phyloP scores from a whole-genome alignment of 2,797 vertebrate genomes.

The Pipistrellus pygmaeus region DNA sequence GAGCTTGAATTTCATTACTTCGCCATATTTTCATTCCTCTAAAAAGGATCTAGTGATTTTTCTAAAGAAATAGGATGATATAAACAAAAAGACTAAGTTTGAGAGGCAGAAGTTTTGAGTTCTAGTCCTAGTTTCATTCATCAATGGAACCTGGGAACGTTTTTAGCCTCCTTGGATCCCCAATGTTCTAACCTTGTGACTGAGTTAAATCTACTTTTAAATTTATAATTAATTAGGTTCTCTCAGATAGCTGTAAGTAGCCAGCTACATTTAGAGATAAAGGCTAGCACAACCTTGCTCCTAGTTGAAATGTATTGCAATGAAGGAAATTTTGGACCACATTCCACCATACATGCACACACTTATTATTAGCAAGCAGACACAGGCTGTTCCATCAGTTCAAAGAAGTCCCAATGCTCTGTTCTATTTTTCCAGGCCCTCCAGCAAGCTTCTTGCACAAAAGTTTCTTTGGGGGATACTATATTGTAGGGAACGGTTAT shows the following conservation, averaged over 20 bases:
- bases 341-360: not conserved
- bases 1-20: not conserved
- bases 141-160: not conserved
- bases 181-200: not conserved
- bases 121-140: not conserved
- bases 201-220: not conserved
- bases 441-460: not conserved
- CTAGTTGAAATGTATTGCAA: not conserved
- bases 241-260: not conserved
- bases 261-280: not conserved
- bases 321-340: not conserved
- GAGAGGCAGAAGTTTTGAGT: not conserved
- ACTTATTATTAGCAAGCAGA: slow-evolving; percentile 2
- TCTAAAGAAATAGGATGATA: not conserved
- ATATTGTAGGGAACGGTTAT: too few relatives aligned
- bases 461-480: not conserved
- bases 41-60: not conserved
- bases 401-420: not conserved
- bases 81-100: not conserved
- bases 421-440: not conserved
- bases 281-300: not conserved
- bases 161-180: not conserved
- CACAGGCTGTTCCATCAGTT: not conserved
- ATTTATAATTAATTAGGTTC: not conserved
- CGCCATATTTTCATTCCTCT: not conserved